phyloP scores from a whole-genome alignment of 2,113 vertebrate species.

The Sceloporus tristichus region DNA sequence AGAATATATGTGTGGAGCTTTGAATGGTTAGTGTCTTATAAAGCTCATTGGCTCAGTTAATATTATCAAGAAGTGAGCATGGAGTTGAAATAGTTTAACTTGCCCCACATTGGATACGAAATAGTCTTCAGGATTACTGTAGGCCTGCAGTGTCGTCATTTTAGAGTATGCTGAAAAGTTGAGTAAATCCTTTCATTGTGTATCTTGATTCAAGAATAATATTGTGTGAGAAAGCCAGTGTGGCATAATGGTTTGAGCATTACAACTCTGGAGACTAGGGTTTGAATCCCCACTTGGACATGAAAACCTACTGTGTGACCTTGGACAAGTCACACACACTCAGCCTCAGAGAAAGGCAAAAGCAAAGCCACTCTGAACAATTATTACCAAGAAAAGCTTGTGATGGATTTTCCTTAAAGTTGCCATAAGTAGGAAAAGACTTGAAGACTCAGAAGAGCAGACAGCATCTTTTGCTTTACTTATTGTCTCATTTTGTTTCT shows the following conservation, averaged over 20 bases:
- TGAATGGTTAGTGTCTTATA: neutral
- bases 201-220: neutral
- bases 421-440: too few relatives aligned
- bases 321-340: too few relatives aligned
- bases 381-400: too few relatives aligned
- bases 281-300: too few relatives aligned
- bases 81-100: constrained; percentile 4
- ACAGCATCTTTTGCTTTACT: neutral
- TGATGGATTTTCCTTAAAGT: too few relatives aligned
- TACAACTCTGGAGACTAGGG: too few relatives aligned
- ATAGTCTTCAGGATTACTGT: constrained; percentile 4
- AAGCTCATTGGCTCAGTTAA: neutral
- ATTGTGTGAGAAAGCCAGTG: neutral
- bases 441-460: too few relatives aligned
- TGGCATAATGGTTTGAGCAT: too few relatives aligned
- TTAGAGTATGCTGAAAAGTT: neutral
- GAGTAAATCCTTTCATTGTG: neutral
- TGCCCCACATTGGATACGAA: neutral
- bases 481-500: neutral
- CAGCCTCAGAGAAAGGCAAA: too few relatives aligned
- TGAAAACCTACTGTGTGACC: too few relatives aligned
- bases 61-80: neutral
- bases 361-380: too few relatives aligned
- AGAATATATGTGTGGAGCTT: neutral
- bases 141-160: neutral